Evolutionary conservation across 2,113 vertebrate genomes (phyloP), one percentile per base, ranked within the genome.

Genomic region (Sclerurus mexicanus): DNA sequence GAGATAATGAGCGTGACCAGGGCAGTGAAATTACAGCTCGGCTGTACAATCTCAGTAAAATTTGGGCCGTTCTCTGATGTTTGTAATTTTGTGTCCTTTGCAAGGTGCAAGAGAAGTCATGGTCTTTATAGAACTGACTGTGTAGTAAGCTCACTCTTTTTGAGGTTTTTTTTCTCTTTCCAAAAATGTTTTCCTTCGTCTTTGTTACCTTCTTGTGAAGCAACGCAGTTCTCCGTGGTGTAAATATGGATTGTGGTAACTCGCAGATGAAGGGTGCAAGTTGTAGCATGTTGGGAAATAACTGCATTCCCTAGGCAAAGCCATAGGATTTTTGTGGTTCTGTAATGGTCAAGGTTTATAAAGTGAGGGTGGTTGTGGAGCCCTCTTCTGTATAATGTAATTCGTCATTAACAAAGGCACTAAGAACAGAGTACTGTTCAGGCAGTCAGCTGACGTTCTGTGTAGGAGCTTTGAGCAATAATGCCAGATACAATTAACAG

Each of bases 401-500:
- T 97, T 97, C 9, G 9, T 96, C 87, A 75, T 93, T 96, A 85
- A 94, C 93, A 95, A 91, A 97, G 94, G 94, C 85, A 89, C 84
- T 87, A 88, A 93, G 94, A 89, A 94, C 83, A 76, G 88, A 87
- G 76, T 87, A 77, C 71, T 95, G 84, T 96, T 95, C 89, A 90
- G 82, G 81, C 91, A 80, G 91, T 96, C 92, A 97, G 86, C 86
- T 97, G 93, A 97, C 25, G 4, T 75, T 94, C 93, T 95, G 77
- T 94, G 94, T 97, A 96, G 90, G 95, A 96, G 90, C 90, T 97
- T 91, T 96, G 76, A 90, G 85, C 90, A 96, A 10, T 95, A 95
- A 97, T 95, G 92, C 89, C 93, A 95, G 87, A 96, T 93, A 86
- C 95, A 97, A 96, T 97, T 97, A 97, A 97, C 95, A 96, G 95